Base-by-base conservation (phyloP, 2,888 invertebrate species). In the Daptonema setosum region DNA sequence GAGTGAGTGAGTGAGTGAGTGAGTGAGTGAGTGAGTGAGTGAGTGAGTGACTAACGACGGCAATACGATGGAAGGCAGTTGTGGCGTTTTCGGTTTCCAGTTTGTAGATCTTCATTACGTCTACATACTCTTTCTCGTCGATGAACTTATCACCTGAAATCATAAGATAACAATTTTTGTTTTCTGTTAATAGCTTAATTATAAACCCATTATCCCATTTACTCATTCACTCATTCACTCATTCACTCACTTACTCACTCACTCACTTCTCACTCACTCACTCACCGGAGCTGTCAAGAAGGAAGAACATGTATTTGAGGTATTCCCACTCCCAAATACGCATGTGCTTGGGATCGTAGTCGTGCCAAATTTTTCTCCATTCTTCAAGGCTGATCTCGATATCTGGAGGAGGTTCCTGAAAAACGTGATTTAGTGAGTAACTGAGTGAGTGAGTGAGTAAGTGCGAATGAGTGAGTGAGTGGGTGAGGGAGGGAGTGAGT, bases 261-360 rank as follows among this genome's bases (percentile, higher is more conserved):
- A n/a, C n/a, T n/a, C n/a, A n/a, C n/a, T n/a, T n/a, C n/a, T n/a
- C n/a, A n/a, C n/a, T n/a, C n/a, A n/a, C n/a, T n/a, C n/a, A n/a
- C 35, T 35, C 17, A 35, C 53, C 53, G 11, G 48, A 22, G 2
- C 17, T 22, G 51, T 60, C 60, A 29, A 60, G 29, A 2, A 60
- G 45, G 52, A 60, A 58, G 54, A 60, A 60, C 58, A 60, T 58
- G 52, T 58, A 60, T 52, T 60, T 60, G 20, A 60, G 48, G 47
- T 60, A 60, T 28, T 58, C 58, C 58, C 60, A 58, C 48, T 57
- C 55, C 60, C 60, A 60, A 24, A 57, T 50, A 11, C 54, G 57
- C 59, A 59, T 57, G 48, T 57, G 56, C 24, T 55, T 54, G 2
- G 60, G 58, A 29, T 58, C 48, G 55, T 57, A 60, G n/a, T 35